Evolutionary conservation across 2,888 invertebrate genomes (phyloP).

Genomic region (Parthenolecanium corni): DNA sequence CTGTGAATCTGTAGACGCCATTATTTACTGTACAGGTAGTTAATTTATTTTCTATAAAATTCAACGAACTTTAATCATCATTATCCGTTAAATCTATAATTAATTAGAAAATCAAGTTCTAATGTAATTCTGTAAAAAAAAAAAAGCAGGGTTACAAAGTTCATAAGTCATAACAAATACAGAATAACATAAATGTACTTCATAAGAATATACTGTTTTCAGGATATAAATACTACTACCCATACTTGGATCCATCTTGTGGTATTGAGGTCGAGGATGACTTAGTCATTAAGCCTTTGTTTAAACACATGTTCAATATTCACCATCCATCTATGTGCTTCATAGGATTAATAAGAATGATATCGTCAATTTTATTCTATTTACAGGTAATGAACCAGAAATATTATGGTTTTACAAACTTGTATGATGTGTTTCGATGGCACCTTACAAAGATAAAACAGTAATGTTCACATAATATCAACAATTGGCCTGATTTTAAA

Average conservation of each 20-base stretch:
- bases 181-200: no score
- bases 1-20: constrained; percentile 48
- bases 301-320: constrained; percentile 64
- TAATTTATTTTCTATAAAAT: constrained; percentile 1
- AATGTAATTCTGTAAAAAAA: no score
- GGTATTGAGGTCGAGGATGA: constrained; percentile 61
- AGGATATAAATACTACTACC: constrained; percentile 66
- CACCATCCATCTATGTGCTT: constrained; percentile 62
- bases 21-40: constrained; percentile 60
- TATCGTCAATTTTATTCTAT: constrained; percentile 58
- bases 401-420: no score
- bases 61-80: no score
- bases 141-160: no score
- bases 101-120: no score
- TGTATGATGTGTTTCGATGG: no score
- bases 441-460: neutral
- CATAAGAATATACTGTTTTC: constrained; percentile 32
- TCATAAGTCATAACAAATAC: no score
- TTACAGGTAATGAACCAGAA: constrained; percentile 62
- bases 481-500: no score
- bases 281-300: constrained; percentile 60
- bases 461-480: neutral
- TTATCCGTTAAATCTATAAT: no score
- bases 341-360: constrained; percentile 57
- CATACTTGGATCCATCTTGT: constrained; percentile 59